Base-by-base conservation (phyloP, 2,113 vertebrate species). In the Corythaixoides concolor region DNA sequence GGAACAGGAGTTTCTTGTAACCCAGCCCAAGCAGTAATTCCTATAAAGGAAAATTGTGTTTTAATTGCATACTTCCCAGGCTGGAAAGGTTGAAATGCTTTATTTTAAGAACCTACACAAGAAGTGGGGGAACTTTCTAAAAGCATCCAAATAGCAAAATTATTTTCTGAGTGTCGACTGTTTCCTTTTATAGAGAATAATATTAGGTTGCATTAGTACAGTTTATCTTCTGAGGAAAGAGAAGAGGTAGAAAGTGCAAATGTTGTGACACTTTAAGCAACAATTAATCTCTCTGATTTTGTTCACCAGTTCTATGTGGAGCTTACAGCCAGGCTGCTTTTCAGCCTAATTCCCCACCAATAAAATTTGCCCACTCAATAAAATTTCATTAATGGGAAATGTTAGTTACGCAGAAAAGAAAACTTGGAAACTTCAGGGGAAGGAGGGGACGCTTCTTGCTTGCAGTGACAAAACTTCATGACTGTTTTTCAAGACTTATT, bases 21-120 rank as follows among this genome's bases (percentile, higher is more conserved):
- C 67, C 43, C 63, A 78, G 76, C 52, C 35, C 67, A 50, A 90
- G 81, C 67, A 92, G 53, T 3, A 1, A 70, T 91, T 80, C 84
- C 93, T 85, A 77, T 68, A 62, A 82, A 93, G 84, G 66, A 69
- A 91, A 97, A 50, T 72, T 59, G 50, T 74, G 69, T 94, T 80
- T 76, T 95, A 91, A 89, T 83, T 89, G 80, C 91, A 3, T 85
- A 11, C 84, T 95, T 95, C 78, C 49, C 94, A 95, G 84, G 80
- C 80, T 92, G 86, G 15, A 92, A 93, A 91, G 87, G 94, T 86
- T 95, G 89, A 74, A 94, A 62, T 19, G 66, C 73, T 95, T 95
- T 95, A 93, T 95, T 95, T 95, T 92, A 89, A 96, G 94, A 87
- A 78, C n/a, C 47, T 81, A 4, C 69, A 72, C 21, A 8, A 74